Conservation (phyloP, 1,140 invertebrate genomes). For the Sminthurides bifidus region DNA sequence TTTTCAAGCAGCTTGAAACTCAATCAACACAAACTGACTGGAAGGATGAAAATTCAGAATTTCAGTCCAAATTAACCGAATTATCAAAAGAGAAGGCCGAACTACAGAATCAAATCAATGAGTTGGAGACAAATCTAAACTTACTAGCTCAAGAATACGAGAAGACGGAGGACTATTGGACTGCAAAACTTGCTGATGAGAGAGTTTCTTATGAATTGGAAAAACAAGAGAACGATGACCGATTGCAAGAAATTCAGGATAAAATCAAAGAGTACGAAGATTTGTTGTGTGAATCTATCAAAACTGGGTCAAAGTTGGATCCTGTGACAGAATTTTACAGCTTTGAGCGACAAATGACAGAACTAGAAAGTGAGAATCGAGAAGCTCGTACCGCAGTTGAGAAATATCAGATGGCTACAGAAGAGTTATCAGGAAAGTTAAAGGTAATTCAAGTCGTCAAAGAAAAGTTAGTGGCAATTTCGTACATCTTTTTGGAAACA, state of each 20-base stretch:
- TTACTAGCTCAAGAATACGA: constrained; percentile 62
- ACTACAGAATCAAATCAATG: constrained; percentile 45
- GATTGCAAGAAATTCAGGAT: constrained; percentile 54
- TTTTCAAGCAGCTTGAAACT: too few relatives aligned
- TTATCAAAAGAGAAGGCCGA: constrained; percentile 39
- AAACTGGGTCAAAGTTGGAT: constrained; percentile 46
- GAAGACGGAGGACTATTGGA: constrained; percentile 73
- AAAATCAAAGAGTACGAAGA: constrained; percentile 67
- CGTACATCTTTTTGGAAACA: not conserved
- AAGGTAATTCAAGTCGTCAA: constrained; percentile 8
- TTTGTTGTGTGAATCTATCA: constrained; percentile 42
- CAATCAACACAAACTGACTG: not conserved
- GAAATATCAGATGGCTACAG: constrained; percentile 44
- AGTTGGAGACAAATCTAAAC: constrained; percentile 58
- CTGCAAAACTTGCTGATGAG: constrained; percentile 55
- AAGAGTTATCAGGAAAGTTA: constrained; percentile 36
- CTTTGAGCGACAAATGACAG: constrained; percentile 51
- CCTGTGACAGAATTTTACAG: constrained; percentile 61
- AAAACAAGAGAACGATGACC: constrained; percentile 61
- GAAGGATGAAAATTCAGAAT: not conserved
- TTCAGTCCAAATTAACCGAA: not conserved
- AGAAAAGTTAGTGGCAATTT: not conserved
- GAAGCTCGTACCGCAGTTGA: constrained; percentile 19
- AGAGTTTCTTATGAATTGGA: constrained; percentile 59
- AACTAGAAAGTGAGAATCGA: constrained; percentile 49